A percentile compares a stretch with the other conserved stretches of the same genome.
Evolutionary conservation across 2,113 vertebrate genomes (phyloP).

Genomic region (Eulemur macaco): DNA sequence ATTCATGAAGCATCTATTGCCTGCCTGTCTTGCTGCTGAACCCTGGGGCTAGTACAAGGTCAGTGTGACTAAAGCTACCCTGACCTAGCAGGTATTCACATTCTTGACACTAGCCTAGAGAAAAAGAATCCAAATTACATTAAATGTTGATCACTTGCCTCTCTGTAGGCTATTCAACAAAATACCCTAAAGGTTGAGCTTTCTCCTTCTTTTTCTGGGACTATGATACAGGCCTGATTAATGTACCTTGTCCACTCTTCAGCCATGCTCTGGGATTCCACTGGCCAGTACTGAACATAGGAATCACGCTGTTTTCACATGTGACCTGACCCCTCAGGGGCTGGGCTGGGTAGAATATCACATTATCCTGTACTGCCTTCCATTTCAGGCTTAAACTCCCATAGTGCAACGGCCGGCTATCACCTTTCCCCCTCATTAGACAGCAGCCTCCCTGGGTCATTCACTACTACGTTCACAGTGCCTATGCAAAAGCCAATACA

Average conservation of each 20-base stretch:
- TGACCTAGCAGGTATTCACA: neutral
- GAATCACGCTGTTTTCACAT: accelerated
- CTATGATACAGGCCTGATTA: neutral
- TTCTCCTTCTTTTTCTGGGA: neutral
- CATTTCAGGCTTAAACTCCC: accelerated
- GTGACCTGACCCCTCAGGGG: accelerated
- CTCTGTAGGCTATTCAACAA: neutral
- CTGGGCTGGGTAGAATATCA: neutral
- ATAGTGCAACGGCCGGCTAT: accelerated
- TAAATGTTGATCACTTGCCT: too few relatives aligned
- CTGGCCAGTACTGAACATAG: accelerated
- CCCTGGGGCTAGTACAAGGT: too few relatives aligned
- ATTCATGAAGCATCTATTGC: neutral
- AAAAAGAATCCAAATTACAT: neutral
- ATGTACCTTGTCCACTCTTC: accelerated
- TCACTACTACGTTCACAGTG: neutral
- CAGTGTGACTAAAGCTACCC: accelerated
- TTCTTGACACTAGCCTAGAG: accelerated
- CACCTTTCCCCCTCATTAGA: accelerated
- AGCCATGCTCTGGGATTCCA: neutral
- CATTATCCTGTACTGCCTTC: neutral
- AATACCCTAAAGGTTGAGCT: neutral
- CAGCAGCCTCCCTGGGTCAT: accelerated
- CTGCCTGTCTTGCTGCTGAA: neutral
- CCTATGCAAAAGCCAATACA: accelerated